Base-by-base conservation (phyloP, 2,888 invertebrate species). In the Brenthis hecate region DNA sequence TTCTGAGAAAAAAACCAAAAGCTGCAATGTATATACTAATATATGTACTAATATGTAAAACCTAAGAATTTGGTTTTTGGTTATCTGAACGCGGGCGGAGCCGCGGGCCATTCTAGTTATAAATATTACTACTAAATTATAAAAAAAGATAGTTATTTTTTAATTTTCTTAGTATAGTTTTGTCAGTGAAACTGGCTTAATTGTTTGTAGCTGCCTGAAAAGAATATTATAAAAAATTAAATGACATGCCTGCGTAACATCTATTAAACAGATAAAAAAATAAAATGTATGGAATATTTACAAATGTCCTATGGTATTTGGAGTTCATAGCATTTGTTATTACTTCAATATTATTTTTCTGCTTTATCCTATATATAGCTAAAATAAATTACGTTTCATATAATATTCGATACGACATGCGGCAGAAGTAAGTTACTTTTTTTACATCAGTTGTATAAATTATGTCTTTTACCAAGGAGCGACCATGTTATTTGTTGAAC, bases 291-390 rank as follows among this genome's bases (percentile, higher is more conserved):
- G 81, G 81, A 6, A 69, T 82, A 64, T 88, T 85, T 68, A 85
- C 90, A 0, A 86, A 80, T 70, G 74, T 80, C 4, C 75, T 91
- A 2, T 92, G 92, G 92, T 91, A 89, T 74, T 77, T 91, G 47
- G 92, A 92, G 68, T 89, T 91, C 68, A 72, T 87, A 36, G 84
- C 83, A 2, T 89, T 90, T 75, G 78, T 76, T 36, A 57, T 81
- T 8, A 70, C 83, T 16, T 74, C 89, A 55, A 78, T 84, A 58
- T 67, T 67, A 36, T 91, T 92, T 73, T 91, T 92, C 72, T 75
- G 76, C 51, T 84, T 85, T 19, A 78, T 89, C 69, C 71, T 91
- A n/a, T 90, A 89, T 72, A 72, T 91, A 65, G 84, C 84, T 0
- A 79, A 77, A 53, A 67, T 83, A 16, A 86, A 91, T 76, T 81